Percentiles rank a stretch among this genome's conserved stretches.
These are phyloP conservation scores for Trissolcus brochymenae DNA, from an alignment of 2,888 invertebrate genomes.

Conservation along the genomic window DNA sequence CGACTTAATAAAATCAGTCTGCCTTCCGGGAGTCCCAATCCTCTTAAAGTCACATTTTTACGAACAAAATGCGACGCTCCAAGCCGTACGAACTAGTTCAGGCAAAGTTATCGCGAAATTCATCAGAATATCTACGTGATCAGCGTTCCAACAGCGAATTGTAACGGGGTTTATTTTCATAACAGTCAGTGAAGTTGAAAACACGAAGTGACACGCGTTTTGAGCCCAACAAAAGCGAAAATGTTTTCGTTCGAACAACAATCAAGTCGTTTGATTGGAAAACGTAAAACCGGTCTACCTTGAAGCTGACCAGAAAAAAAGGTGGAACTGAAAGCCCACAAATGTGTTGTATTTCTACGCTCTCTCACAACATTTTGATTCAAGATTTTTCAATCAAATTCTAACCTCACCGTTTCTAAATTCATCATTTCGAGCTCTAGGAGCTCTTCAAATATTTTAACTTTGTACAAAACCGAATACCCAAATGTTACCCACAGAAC, in stretches of 20 bases:
- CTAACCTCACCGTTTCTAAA: too few species aligned
- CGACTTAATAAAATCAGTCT: constrained; percentile 15
- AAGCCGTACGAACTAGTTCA: constrained; percentile 10
- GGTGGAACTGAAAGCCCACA: constrained; percentile 49
- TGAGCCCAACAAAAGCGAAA: constrained; percentile 21
- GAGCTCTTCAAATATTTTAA: too few species aligned
- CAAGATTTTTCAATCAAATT: too few species aligned
- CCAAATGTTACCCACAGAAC: too few species aligned
- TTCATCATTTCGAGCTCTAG: too few species aligned
- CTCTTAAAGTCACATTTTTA: constrained; percentile 14
- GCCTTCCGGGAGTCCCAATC: constrained; percentile 10
- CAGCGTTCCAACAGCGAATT: constrained; percentile 2
- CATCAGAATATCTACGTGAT: constrained; percentile 32
- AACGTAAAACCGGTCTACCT: constrained; percentile 41
- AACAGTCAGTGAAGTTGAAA: constrained; percentile 13
- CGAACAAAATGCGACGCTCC: constrained; percentile 9
- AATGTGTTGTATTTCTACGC: constrained; percentile 34
- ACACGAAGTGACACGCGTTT: constrained; percentile 15
- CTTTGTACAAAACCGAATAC: too few species aligned
- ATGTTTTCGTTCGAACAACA: constrained; percentile 17
- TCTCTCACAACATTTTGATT: too few species aligned
- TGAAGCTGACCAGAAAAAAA: constrained; percentile 28
- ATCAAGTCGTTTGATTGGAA: constrained; percentile 34
- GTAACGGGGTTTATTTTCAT: constrained; percentile 22
- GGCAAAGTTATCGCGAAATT: constrained; percentile 22